Base-by-base conservation (phyloP, 2,888 invertebrate genomes). In the Sesia bembeciformis region DNA sequence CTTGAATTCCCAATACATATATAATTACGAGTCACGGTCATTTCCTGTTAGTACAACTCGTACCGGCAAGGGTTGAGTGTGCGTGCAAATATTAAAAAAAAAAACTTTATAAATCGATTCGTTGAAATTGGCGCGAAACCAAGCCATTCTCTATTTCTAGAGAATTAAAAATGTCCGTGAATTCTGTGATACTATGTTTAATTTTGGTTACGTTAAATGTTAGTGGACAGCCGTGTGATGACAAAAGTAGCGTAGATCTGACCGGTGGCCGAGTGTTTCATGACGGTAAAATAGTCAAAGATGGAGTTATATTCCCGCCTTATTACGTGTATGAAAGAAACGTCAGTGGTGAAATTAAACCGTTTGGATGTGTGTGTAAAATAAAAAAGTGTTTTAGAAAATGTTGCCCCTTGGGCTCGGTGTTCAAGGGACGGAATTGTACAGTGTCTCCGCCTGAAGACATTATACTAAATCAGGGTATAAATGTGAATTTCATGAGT, bases 301-400 rank as follows among this genome's bases (percentile, higher is more conserved):
- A 76, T 55, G 77, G 74, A 3, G 57, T 76, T 3, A 54, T 58
- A 5, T 86, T 74, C 63, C 67, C 78, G 39, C 65, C 67, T 46
- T 61, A 78, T 46, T 67, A 67, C 58, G 64, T 81, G 40, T 85
- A 70, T 56, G 52, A 60, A 3, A 76, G 70, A 58, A 74, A 72
- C 39, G 59, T 78, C 3, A 68, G 62, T 49, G 81, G 77, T 5
- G 70, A 62, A 55, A 56, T 71, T 0, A 74, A 58, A 55, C 72
- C 59, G 3, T 82, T 72, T 39, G 86, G 84, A 0, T 87, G 87
- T 61, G 56, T 77, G 51, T 87, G 87, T 59, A 58, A 74, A 55
- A n/a, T 69, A 0, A 74, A 60, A 8, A 62, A 68, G 4, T 87
- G 87, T 65, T 68, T 82, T 39, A 62, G 75, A n/a, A 88, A 88